phyloP scores from a whole-genome alignment of 2,797 vertebrate genomes.

The Orestias chungarensis region DNA sequence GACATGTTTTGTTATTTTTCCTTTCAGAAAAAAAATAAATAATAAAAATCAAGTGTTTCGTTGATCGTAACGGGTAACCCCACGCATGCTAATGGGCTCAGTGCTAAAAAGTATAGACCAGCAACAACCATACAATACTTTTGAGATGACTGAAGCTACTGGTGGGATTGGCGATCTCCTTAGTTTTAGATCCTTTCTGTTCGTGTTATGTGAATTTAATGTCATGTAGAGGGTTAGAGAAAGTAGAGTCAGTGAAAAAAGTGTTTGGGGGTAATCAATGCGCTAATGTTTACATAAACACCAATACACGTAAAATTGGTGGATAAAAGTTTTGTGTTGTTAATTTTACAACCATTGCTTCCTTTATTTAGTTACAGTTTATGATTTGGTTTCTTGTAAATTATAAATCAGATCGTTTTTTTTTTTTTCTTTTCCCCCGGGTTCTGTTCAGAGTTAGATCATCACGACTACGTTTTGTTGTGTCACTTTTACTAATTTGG shows the following conservation, averaged over 20 bases:
- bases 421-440: no score
- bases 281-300: no score
- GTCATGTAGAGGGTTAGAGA: background rate
- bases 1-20: slow-evolving; percentile 15
- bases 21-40: background rate
- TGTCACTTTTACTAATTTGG: slow-evolving; percentile 32
- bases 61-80: background rate
- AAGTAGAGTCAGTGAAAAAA: no score
- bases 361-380: no score
- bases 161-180: background rate
- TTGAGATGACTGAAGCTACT: slow-evolving; percentile 2
- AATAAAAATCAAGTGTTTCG: background rate
- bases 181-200: no score
- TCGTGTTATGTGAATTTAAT: background rate
- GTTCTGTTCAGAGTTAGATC: slow-evolving; percentile 22
- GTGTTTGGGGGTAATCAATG: no score
- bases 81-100: slow-evolving; percentile 4
- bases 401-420: no score
- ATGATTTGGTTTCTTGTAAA: no score
- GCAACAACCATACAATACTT: background rate
- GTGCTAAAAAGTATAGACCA: background rate
- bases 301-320: no score
- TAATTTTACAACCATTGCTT: no score
- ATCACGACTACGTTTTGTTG: slow-evolving; percentile 1
- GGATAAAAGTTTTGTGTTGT: no score